Evolutionary conservation across 2,888 invertebrate species (phyloP).

Genomic region (Helicoverpa assulta): DNA sequence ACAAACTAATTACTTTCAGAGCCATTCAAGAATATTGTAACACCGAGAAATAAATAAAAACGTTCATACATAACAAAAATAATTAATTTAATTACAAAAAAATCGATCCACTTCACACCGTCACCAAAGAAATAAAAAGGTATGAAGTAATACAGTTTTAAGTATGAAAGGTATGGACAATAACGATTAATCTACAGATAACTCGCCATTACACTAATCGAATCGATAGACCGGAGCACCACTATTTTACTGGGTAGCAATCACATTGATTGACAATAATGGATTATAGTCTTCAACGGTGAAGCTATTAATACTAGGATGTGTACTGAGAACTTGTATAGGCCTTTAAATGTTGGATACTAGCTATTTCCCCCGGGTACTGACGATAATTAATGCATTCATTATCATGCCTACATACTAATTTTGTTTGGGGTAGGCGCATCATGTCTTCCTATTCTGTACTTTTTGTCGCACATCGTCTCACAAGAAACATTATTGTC

Average conservation of each 20-base stretch:
- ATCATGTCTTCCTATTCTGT: too few species aligned
- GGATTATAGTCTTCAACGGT: constrained; percentile 56
- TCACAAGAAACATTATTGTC: too few species aligned
- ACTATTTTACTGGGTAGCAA: constrained; percentile 59
- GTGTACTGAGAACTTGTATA: constrained; percentile 9
- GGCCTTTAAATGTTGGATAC: background rate
- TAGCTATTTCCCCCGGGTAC: background rate
- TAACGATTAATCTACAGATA: constrained; percentile 54
- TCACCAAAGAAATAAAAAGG: background rate
- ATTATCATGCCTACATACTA: too few species aligned
- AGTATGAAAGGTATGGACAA: constrained; percentile 29
- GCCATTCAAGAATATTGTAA: background rate
- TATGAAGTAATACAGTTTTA: constrained; percentile 35
- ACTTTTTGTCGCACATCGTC: too few species aligned
- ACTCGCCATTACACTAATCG: constrained; percentile 63
- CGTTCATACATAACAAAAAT: background rate
- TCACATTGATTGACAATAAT: constrained; percentile 68
- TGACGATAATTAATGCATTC: too few species aligned
- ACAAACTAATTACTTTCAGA: background rate
- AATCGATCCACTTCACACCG: background rate
- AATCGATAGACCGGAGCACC: constrained; percentile 44
- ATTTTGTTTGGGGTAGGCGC: too few species aligned
- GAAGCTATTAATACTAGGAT: constrained; percentile 36
- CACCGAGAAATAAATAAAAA: background rate
- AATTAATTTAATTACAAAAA: background rate